These are phyloP conservation scores for Pseudochirops cupreus DNA, from an alignment of 2,797 vertebrate genomes.

Conservation along the genomic window DNA sequence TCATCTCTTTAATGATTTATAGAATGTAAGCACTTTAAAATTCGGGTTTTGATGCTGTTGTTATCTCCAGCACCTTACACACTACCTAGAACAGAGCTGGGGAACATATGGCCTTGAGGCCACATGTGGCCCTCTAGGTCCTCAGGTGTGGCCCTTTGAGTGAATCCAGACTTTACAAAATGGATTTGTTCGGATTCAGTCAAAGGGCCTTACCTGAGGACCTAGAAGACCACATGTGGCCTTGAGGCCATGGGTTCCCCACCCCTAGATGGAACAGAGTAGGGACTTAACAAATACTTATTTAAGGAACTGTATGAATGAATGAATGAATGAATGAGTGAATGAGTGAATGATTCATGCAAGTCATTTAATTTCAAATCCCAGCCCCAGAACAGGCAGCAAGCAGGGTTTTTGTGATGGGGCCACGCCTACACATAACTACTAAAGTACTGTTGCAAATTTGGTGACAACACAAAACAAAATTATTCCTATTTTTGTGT, in stretches of 20 bases:
- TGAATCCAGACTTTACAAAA: too few relatives aligned
- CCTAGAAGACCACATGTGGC: too few relatives aligned
- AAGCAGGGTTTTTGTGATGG: conserved; percentile 48
- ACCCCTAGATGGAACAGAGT: background rate
- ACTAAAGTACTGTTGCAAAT: conserved; percentile 56
- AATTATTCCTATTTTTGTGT: conserved; percentile 64
- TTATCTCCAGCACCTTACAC: background rate
- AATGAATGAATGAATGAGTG: background rate
- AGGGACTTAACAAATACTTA: background rate
- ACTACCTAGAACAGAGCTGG: background rate
- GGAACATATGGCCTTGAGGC: too few relatives aligned
- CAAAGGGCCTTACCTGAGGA: too few relatives aligned
- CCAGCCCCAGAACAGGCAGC: conserved; percentile 44
- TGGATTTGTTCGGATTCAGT: too few relatives aligned
- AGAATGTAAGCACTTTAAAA: background rate
- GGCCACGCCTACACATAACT: conserved; percentile 72
- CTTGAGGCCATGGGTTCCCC: too few relatives aligned
- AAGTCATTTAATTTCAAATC: conserved; percentile 56
- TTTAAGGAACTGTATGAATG: background rate
- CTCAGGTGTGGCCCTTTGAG: too few relatives aligned
- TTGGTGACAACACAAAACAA: conserved; percentile 56
- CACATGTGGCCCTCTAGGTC: too few relatives aligned
- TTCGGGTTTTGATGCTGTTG: background rate
- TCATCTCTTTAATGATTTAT: conserved; percentile 56
- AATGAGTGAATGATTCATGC: background rate